Evolutionary conservation across 1,140 invertebrate genomes (phyloP).

Genomic region (Sycobia sp.): DNA sequence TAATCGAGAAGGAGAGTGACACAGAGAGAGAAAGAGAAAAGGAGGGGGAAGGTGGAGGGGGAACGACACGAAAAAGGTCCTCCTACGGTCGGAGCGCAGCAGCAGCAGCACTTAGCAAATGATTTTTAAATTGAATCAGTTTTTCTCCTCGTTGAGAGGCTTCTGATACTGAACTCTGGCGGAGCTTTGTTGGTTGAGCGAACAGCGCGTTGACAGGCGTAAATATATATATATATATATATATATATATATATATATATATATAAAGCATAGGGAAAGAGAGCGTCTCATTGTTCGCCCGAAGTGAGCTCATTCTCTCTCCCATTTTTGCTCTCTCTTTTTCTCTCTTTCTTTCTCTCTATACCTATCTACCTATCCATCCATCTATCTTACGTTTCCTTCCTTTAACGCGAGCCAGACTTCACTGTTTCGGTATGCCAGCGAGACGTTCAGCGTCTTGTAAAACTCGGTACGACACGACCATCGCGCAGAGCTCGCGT

Average conservation of each 20-base stretch:
- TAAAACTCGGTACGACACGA: no score
- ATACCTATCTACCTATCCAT: background rate
- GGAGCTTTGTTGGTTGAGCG: slow-evolving; percentile 21
- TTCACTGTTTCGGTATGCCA: no score
- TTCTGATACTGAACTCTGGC: slow-evolving; percentile 25
- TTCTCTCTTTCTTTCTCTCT: background rate
- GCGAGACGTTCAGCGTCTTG: no score
- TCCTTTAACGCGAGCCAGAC: no score
- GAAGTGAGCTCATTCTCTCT: slow-evolving; percentile 1
- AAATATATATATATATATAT: slow-evolving; percentile 35
- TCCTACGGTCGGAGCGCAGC: slow-evolving; percentile 1
- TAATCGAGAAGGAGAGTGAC: background rate
- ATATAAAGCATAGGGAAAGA: no score
- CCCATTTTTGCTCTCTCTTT: background rate
- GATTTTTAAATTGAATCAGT: slow-evolving; percentile 55
- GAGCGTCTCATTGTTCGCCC: no score
- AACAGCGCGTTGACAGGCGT: slow-evolving; percentile 18
- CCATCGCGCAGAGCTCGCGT: no score
- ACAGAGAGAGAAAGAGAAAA: slow-evolving; percentile 19
- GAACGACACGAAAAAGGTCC: slow-evolving; percentile 32
- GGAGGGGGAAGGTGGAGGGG: background rate
- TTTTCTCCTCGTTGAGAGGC: slow-evolving; percentile 20
- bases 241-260: no score
- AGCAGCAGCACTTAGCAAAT: slow-evolving; percentile 50
- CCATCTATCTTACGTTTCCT: background rate